A percentile compares a stretch with the other conserved stretches of the same genome.
Conservation (phyloP, 2,797 vertebrate genomes). For the Chloroceryle inda region DNA sequence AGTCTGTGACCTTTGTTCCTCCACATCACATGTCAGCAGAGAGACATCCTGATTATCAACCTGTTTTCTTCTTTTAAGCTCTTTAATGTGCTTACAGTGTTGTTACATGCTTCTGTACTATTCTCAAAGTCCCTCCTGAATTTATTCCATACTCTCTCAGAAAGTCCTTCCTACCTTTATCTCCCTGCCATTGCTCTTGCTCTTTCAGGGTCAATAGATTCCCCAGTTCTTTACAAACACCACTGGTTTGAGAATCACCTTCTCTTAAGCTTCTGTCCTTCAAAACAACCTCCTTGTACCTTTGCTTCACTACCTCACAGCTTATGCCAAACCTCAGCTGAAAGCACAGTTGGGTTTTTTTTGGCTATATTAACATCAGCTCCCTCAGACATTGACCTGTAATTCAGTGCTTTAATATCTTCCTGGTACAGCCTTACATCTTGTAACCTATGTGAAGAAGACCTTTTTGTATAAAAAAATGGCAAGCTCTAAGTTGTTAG, state of each 20-base stretch:
- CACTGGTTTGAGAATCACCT: constrained; percentile 5
- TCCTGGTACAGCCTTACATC: not conserved
- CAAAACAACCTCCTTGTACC: constrained; percentile 12
- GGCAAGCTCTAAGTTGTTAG: not conserved
- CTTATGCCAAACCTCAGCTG: constrained; percentile 44
- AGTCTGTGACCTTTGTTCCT: not conserved
- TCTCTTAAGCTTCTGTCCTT: constrained; percentile 14
- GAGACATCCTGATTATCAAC: not conserved
- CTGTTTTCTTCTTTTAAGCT: not conserved
- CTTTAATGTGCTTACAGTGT: not conserved
- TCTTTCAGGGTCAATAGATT: not conserved
- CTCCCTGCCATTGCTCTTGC: not conserved
- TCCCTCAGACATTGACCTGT: not conserved
- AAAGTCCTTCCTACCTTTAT: not conserved
- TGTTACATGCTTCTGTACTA: not conserved
- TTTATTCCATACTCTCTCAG: not conserved
- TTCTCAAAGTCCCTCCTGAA: not conserved
- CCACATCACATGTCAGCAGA: not conserved
- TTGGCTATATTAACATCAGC: not conserved
- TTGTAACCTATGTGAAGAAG: not conserved
- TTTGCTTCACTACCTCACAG: not conserved
- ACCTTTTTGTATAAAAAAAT: not conserved
- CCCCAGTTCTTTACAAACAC: not conserved
- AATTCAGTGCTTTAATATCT: constrained; percentile 18
- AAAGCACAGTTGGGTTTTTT: not conserved